Evolutionary conservation across 2,113 vertebrate genomes (phyloP), one percentile per base, ranked within the genome.

Genomic region (Carettochelys insculpta): DNA sequence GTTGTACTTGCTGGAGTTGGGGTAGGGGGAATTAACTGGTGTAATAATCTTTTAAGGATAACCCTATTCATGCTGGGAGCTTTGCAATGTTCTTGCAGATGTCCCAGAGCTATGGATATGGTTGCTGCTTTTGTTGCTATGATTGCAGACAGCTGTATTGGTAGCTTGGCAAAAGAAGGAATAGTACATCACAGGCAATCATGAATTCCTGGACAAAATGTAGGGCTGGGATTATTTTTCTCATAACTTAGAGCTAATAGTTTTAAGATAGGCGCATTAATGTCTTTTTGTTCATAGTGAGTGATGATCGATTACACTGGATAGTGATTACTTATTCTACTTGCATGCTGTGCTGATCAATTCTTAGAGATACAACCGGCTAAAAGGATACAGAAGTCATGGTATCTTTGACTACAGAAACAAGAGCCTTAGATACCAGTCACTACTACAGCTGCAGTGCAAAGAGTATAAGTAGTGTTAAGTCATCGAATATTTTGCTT

Each of bases 81-180:
- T 92, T 94, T 78, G 80, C 85, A 92, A 31, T 91, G 77, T 85
- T 89, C 61, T 56, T 90, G 78, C 94, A 92, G 93, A 92, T 97
- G 92, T 93, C 96, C 94, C 87, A 86, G 87, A 94, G 92, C 94
- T 89, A 41, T 90, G 92, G 52, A 90, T 93, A 3, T 85, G 82
- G 91, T 54, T 92, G 89, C 96, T 95, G 97, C 95, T 96, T 97
- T 96, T 94, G 92, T 95, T 95, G 94, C 94, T 96, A 92, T 92
- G 93, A 95, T 96, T 94, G 90, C 92, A 92, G 91, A 82, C 96
- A 95, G 96, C 96, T 96, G 86, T 90, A 79, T 75, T 89, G 87
- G 48, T 71, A 90, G 92, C 92, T 84, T 61, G 82, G 95, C 95
- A 88, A 96, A 95, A 86, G 82, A 78, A 96, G 87, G 92, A 97